Percentiles rank a stretch among this genome's conserved stretches.
Conservation (phyloP, 2,888 invertebrate species). For the Pollenia labialis region DNA sequence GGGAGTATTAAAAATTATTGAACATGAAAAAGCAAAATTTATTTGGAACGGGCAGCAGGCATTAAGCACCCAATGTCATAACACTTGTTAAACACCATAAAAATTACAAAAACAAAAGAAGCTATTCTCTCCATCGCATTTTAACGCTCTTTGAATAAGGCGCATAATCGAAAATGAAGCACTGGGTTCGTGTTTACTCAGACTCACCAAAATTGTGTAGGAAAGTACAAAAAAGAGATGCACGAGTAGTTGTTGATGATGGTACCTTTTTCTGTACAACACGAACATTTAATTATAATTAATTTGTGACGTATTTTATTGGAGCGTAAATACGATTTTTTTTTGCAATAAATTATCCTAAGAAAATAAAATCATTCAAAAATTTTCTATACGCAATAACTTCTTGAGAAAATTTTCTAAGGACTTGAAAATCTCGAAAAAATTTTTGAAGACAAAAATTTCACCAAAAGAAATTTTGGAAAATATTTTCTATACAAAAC, state of each 20-base stretch:
- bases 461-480: no score
- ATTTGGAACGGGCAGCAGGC: background rate
- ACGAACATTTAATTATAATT: conserved; percentile 59
- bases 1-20: conserved; percentile 47
- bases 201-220: background rate
- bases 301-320: conserved; percentile 60
- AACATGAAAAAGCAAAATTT: conserved; percentile 3
- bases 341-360: background rate
- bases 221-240: background rate
- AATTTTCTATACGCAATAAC: no score
- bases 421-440: no score
- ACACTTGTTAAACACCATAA: conserved; percentile 64
- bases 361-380: background rate
- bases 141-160: conserved; percentile 14
- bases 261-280: conserved; percentile 30
- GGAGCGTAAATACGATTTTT: background rate
- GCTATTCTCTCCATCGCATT: background rate
- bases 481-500: no score
- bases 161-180: conserved; percentile 50
- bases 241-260: conserved; percentile 6
- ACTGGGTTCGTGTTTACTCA: background rate
- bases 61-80: conserved; percentile 29
- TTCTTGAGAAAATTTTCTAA: no score
- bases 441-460: no score
- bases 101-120: background rate